Conservation (phyloP, 2,888 invertebrate species). For the Temnothorax ravouxi region DNA sequence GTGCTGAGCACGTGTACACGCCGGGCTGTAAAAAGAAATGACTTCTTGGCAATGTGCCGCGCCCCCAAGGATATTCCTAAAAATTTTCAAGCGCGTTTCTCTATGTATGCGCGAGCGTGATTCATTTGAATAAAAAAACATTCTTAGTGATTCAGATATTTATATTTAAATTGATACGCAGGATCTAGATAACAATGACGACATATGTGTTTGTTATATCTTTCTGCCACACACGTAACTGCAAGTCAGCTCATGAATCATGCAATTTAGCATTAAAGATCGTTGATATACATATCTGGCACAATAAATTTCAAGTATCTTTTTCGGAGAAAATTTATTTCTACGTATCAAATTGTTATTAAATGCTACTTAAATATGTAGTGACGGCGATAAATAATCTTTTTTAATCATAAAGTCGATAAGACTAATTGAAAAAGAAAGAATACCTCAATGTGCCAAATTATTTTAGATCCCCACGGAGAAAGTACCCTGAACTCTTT, state of each 20-base stretch:
- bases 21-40: constrained; percentile 53
- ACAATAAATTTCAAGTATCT: neutral
- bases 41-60: constrained; percentile 54
- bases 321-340: neutral
- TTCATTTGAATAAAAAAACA: constrained; percentile 22
- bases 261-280: neutral
- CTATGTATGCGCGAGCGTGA: neutral
- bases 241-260: neutral
- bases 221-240: neutral
- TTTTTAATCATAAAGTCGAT: neutral
- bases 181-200: neutral
- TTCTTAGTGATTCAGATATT: neutral
- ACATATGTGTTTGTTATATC: neutral
- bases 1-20: constrained; percentile 63
- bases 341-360: neutral
- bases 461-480: neutral
- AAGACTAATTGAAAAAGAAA: neutral
- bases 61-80: constrained; percentile 26
- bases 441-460: neutral
- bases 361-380: neutral
- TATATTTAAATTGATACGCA: neutral
- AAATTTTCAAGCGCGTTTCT: constrained; percentile 44
- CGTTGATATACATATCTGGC: neutral
- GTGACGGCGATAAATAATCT: neutral
- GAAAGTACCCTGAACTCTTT: neutral